Conservation (phyloP, 2,888 invertebrate genomes). For the Leptinotarsa rubiginosa region DNA sequence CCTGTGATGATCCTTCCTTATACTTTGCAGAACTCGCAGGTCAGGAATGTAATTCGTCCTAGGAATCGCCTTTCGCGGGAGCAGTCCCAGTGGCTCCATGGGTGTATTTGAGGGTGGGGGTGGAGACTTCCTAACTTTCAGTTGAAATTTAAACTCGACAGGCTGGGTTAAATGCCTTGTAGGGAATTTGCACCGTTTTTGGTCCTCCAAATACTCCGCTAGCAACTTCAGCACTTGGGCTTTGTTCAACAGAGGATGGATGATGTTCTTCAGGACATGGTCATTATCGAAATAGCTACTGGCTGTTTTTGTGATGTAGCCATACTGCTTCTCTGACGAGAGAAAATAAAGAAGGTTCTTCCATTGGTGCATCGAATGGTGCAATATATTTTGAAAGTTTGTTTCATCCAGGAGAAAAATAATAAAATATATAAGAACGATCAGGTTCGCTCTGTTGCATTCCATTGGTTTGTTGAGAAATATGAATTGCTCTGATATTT, state of each 20-base stretch:
- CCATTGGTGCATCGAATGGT: conserved; percentile 48
- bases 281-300: conserved; percentile 68
- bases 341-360: conserved; percentile 65
- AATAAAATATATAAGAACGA: conserved; percentile 51
- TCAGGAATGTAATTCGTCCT: conserved; percentile 43
- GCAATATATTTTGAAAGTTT: conserved; percentile 49
- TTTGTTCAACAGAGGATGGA: conserved; percentile 66
- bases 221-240: conserved; percentile 43
- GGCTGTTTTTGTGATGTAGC: conserved; percentile 67
- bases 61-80: conserved; percentile 37
- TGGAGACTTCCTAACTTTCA: neutral
- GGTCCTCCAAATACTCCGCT: conserved; percentile 25
- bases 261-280: conserved; percentile 68
- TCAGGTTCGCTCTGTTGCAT: conserved; percentile 48
- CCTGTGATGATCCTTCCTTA: conserved; percentile 41
- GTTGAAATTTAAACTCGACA: conserved; percentile 46
- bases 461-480: conserved; percentile 40
- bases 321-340: conserved; percentile 66
- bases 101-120: conserved; percentile 45
- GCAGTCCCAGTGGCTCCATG: conserved; percentile 22
- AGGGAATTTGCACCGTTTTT: conserved; percentile 37
- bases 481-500: conserved; percentile 49
- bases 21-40: conserved; percentile 37
- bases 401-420: conserved; percentile 56
- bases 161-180: conserved; percentile 50